phyloP scores from a whole-genome alignment of 37 sponge, comb jelly and placozoan species.

The Spongia lamella region DNA sequence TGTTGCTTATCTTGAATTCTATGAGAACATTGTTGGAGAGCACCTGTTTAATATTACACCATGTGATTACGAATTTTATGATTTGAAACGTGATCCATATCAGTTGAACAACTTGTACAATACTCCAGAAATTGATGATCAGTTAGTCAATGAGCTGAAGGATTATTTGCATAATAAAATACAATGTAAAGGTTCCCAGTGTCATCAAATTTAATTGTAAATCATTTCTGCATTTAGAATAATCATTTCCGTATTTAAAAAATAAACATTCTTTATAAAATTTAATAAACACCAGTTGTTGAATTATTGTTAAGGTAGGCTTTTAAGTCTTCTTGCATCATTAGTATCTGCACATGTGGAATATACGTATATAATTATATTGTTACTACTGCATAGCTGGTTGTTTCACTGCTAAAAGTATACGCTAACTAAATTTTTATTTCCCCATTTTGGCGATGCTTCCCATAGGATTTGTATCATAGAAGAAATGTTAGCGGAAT shows the following conservation, averaged over 20 bases:
- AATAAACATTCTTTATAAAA: no score
- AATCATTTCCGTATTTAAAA: no score
- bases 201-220: no score
- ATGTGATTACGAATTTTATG: conserved; percentile 42
- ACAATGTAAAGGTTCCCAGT: conserved; percentile 5
- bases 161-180: conserved; percentile 9
- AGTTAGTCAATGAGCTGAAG: conserved; percentile 26
- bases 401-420: no score
- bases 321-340: conserved; percentile 50
- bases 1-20: conserved; percentile 32
- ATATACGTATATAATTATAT: not conserved
- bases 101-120: conserved; percentile 51
- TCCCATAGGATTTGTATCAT: no score
- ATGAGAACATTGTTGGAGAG: not conserved
- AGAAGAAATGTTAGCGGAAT: no score
- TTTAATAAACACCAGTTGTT: no score
- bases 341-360: conserved; percentile 21
- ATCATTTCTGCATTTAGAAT: no score
- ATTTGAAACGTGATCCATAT: conserved; percentile 42
- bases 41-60: not conserved
- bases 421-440: no score
- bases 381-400: not conserved
- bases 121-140: not conserved
- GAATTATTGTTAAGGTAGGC: conserved; percentile 29
- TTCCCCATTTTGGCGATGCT: no score